Evolutionary conservation across 2,888 invertebrate species (phyloP).

Genomic region (Agelastica alni): DNA sequence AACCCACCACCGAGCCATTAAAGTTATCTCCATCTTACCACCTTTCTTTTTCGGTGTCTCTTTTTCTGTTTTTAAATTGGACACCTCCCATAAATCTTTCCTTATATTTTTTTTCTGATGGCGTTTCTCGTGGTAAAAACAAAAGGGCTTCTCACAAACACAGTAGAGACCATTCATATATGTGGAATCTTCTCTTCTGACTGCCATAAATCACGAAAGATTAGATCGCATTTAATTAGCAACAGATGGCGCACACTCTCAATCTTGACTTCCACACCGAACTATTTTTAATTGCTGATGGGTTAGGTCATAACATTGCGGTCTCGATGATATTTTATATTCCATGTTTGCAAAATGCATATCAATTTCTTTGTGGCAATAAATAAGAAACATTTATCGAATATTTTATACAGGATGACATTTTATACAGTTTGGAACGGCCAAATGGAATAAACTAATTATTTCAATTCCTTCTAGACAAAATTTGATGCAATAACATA

Average conservation of each 20-base stretch:
- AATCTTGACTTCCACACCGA: constrained; percentile 6
- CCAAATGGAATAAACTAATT: no score
- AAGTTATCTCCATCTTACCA: constrained; percentile 15
- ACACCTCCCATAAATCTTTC: constrained; percentile 21
- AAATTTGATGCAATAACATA: no score
- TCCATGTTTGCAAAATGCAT: no score
- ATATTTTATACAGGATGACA: no score
- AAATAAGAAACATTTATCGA: no score
- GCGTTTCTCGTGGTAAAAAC: constrained; percentile 11
- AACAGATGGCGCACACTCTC: constrained; percentile 19
- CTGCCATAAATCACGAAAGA: constrained; percentile 18
- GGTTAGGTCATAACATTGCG: constrained; percentile 5
- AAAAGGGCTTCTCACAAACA: constrained; percentile 21
- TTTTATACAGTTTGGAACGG: no score
- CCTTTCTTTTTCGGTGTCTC: no score
- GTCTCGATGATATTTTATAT: constrained; percentile 4
- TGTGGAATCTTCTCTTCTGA: constrained; percentile 16
- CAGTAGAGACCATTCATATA: constrained; percentile 21
- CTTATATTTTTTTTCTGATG: constrained; percentile 5
- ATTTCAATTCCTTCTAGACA: no score
- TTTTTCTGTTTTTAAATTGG: constrained; percentile 8
- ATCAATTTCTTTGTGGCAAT: no score
- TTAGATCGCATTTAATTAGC: constrained; percentile 23
- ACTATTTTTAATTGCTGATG: constrained; percentile 17
- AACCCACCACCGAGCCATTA: constrained; percentile 12